Evolutionary conservation across 2,113 vertebrate genomes (phyloP).

Genomic region (Xiphophorus couchianus): DNA sequence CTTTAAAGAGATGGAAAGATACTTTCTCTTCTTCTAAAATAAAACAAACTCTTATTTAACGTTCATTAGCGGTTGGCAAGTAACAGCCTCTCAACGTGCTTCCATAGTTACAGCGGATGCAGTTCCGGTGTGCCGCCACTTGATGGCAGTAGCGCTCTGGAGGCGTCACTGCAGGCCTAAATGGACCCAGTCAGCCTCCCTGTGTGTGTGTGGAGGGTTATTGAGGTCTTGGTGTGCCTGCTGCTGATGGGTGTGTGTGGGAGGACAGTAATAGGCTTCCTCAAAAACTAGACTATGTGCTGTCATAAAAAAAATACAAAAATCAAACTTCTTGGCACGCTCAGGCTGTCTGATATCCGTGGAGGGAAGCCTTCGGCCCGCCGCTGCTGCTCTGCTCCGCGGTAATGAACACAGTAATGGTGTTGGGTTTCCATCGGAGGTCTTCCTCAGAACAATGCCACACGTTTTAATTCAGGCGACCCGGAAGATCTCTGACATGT

Average conservation of each 20-base stretch:
- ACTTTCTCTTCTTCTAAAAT: neutral
- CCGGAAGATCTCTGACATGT: too few relatives aligned
- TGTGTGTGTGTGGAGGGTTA: conserved; percentile 66
- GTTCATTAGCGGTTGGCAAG: too few relatives aligned
- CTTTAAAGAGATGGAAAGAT: too few relatives aligned
- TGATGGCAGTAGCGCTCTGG: conserved; percentile 61
- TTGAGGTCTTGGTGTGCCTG: conserved; percentile 72
- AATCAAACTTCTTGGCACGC: conserved; percentile 53
- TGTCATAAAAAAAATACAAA: conserved; percentile 51
- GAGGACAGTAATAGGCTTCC: conserved; percentile 76
- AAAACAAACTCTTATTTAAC: too few relatives aligned
- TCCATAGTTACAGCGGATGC: neutral
- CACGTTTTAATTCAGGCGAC: too few relatives aligned
- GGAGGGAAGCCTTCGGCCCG: conserved; percentile 38
- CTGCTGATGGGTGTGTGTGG: conserved; percentile 72
- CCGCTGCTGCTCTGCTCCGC: conserved; percentile 13
- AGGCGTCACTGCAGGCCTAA: neutral
- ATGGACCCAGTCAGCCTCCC: conserved; percentile 17
- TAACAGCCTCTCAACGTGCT: neutral
- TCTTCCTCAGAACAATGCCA: neutral
- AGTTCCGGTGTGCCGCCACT: conserved; percentile 5
- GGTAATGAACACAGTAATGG: conserved; percentile 24
- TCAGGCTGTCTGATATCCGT: conserved; percentile 48
- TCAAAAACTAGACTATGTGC: conserved; percentile 69
- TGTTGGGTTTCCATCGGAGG: conserved; percentile 2